Evolutionary conservation across 2,797 vertebrate genomes (phyloP).

Genomic region (Channallabes apus): DNA sequence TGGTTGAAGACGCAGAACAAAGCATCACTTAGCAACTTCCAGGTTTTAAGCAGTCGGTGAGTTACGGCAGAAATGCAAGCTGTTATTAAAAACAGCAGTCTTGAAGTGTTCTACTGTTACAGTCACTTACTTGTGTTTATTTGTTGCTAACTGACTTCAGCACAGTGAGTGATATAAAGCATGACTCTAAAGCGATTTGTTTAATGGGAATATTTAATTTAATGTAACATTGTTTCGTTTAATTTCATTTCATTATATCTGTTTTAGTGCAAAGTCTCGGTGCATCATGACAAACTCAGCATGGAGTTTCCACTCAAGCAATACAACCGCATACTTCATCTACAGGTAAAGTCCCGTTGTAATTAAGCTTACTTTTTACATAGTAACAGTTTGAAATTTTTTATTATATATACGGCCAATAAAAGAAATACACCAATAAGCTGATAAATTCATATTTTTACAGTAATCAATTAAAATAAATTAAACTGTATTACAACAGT

Average conservation of each 20-base stretch:
- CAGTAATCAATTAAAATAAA: neutral
- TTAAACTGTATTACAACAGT: too few species aligned
- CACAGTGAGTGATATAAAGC: neutral
- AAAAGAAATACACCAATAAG: neutral
- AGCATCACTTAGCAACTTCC: conserved; percentile 35
- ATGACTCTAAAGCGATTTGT: neutral
- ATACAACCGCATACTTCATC: conserved; percentile 11
- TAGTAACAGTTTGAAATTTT: neutral
- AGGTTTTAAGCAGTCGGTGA: conserved; percentile 36
- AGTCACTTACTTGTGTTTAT: neutral
- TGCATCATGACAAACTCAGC: neutral
- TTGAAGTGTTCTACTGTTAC: neutral
- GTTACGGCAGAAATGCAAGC: neutral
- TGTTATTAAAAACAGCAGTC: neutral
- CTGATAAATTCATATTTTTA: neutral
- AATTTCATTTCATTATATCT: neutral
- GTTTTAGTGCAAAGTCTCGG: conserved; percentile 4
- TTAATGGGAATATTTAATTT: neutral
- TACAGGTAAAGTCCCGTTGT: conserved; percentile 17
- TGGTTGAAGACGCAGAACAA: conserved; percentile 39
- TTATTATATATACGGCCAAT: neutral
- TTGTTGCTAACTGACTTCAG: neutral
- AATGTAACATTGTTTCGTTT: neutral
- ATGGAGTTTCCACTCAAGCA: conserved; percentile 25
- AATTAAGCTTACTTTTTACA: neutral